Conservation (phyloP, 92 coral and sea anemone species). For the Pocillopora meandrina region DNA sequence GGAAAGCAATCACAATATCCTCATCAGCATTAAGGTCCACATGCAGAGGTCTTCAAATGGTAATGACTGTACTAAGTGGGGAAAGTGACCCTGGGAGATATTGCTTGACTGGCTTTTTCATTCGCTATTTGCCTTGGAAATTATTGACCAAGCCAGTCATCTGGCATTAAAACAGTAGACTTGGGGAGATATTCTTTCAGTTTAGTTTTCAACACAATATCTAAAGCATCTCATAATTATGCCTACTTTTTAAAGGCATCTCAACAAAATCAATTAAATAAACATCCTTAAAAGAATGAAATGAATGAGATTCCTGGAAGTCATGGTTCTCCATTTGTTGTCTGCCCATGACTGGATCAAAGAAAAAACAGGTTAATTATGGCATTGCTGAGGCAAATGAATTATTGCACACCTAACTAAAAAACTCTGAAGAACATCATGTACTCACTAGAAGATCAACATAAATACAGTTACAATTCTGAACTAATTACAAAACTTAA, state of each 20-base stretch:
- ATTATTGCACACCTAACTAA: neutral
- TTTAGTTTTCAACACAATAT: slow-evolving; percentile 31
- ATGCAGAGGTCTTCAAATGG: slow-evolving; percentile 51
- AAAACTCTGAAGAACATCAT: slow-evolving; percentile 17
- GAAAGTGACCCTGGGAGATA: slow-evolving; percentile 7
- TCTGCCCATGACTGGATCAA: slow-evolving; percentile 52
- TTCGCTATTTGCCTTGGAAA: slow-evolving; percentile 46
- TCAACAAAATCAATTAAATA: slow-evolving; percentile 46
- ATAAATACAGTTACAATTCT: slow-evolving; percentile 25
- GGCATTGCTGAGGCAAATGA: slow-evolving; percentile 56
- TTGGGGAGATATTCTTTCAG: slow-evolving; percentile 44
- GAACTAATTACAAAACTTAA: slow-evolving; percentile 7
- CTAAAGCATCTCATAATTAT: slow-evolving; percentile 36
- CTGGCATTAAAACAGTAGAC: slow-evolving; percentile 57
- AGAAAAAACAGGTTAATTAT: slow-evolving; percentile 30
- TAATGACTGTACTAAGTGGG: slow-evolving; percentile 38
- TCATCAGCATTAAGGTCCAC: slow-evolving; percentile 59
- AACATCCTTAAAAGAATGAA: slow-evolving; percentile 40
- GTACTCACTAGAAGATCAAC: slow-evolving; percentile 14
- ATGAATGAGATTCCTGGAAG: neutral
- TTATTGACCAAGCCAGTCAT: slow-evolving; percentile 51
- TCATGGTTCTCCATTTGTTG: slow-evolving; percentile 50
- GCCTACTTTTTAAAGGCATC: slow-evolving; percentile 42
- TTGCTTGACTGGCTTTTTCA: neutral
- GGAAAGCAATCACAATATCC: slow-evolving; percentile 37